Evolutionary conservation across 2,888 invertebrate genomes (phyloP).

Genomic region (Scaeva pyrastri): DNA sequence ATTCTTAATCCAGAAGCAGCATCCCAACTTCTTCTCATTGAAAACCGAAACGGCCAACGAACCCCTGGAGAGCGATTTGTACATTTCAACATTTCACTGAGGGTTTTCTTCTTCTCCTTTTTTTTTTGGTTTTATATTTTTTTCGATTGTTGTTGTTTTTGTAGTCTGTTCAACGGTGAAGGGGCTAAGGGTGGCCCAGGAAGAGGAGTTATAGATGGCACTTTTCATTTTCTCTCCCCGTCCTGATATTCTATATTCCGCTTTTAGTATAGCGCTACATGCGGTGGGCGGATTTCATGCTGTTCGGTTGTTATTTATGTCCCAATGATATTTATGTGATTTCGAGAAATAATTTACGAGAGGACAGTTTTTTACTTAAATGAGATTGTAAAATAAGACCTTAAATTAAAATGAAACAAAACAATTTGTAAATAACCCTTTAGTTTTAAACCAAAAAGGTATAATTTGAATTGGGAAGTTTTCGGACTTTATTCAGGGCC

Average conservation of each 20-base stretch:
- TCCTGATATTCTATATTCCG: conserved; percentile 32
- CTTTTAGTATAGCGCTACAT: conserved; percentile 38
- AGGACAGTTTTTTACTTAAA: conserved; percentile 63
- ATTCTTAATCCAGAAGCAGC: conserved; percentile 58
- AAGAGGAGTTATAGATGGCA: conserved; percentile 46
- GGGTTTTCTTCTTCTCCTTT: no score
- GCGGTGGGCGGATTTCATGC: conserved; percentile 75
- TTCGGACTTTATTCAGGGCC: background rate
- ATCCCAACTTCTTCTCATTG: conserved; percentile 37
- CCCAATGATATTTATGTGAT: conserved; percentile 74
- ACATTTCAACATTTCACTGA: conserved; percentile 66
- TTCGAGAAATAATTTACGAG: conserved; percentile 71
- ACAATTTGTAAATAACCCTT: conserved; percentile 42
- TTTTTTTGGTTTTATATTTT: conserved; percentile 37
- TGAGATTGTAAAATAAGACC: conserved; percentile 52
- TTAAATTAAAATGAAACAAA: conserved; percentile 16
- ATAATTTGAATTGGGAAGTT: background rate
- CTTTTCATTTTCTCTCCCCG: conserved; percentile 67
- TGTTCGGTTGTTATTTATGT: conserved; percentile 74
- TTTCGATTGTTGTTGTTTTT: no score
- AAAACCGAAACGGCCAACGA: conserved; percentile 75
- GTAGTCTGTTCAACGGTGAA: background rate
- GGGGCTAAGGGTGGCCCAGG: conserved; percentile 21
- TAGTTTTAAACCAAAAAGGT: conserved; percentile 20
- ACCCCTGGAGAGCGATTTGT: conserved; percentile 75